Base-by-base conservation (phyloP, 53 echinoderm and acorn worm genomes). In the Crossaster papposus region DNA sequence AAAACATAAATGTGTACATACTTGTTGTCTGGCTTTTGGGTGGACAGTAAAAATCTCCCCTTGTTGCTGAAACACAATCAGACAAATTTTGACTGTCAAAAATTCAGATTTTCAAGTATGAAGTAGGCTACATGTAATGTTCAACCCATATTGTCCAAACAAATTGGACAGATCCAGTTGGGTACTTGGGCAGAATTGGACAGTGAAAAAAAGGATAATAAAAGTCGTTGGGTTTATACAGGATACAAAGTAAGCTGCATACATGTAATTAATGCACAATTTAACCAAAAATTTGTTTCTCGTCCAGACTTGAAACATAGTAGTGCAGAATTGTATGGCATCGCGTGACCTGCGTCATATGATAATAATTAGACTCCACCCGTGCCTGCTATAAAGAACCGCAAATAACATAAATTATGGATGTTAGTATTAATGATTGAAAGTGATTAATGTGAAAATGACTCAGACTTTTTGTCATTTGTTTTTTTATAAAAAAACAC, bases 11-110 rank as follows among this genome's bases (percentile, higher is more conserved):
- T 83, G 83, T 14, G 53, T 84, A 84, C 84, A 84, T 84, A 84
- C 84, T 84, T 84, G 84, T 84, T 71, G 53, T 84, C 84, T 72
- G 71, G 84, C 84, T 84, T 84, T 84, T 35, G 84, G 84, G 84
- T 30, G 72, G 84, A 72, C 71, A 84, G 84, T 84, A 84, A 84
- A 84, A 84, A 84, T 51, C 84, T 72, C 51, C 73, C 84, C 72
- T 84, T 84, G 84, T 71, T 30, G 53, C 84, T 84, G 84, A 84
- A 84, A 84, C 13, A 84, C 71, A 84, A 84, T 84, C 84, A 84
- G 84, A 84, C 72, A 84, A 30, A 84, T 36, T 84, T 14, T n/a
- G 11, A 84, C 71, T 72, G 30, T 84, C 84, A 84, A 52, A n/a
- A 68, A n/a, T 68, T 68, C 15, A 68, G 28, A n/a, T 68, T 58